Evolutionary conservation across 2,797 vertebrate genomes (phyloP), one percentile per base, ranked within the genome.

Genomic region (Scyliorhinus canicula): DNA sequence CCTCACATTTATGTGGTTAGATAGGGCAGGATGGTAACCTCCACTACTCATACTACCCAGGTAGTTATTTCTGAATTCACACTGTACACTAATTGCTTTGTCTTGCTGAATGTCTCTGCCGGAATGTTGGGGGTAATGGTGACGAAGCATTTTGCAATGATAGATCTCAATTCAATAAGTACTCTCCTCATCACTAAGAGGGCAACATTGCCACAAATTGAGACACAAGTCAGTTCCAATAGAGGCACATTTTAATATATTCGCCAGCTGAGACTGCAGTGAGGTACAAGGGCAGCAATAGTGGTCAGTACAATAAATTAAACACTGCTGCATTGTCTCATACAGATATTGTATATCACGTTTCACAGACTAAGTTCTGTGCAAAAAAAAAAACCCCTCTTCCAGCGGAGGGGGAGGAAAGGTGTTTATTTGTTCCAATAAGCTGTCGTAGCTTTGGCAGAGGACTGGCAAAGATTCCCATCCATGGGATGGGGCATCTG

Each of bases 191-290:
- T 11, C 86, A 91, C 6, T 16, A 11, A 16, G 6, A 12, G n/a
- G 57, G 65, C 21, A 65, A 63, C 44, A 65, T n/a, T 44, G 57
- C n/a, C 60, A 24, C n/a, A 63, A 91, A 40, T 26, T 65, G n/a
- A 65, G 60, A 65, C 55, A 88, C 55, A 90, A 63, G 88, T 91
- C 11, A 82, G 79, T 47, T 82, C 44, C 6, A 55, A 88, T 19
- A 16, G 57, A 91, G 88, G 88, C 88, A 65, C 57, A 40, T 91
- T 91, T 90, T 63, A 65, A 40, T 91, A 40, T 91, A 44, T 91
- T 91, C n/a, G 65, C 57, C n/a, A 26, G 35, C 28, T 8, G n/a
- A n/a, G 86, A 44, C 44, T 82, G 40, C 21, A 82, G 21, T 47
- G 21, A 65, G 0, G 21, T 65, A 91, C 88, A 91, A n/a, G 28